Base-by-base conservation (phyloP, 2,797 vertebrate species). In the Gambelia wislizenii region DNA sequence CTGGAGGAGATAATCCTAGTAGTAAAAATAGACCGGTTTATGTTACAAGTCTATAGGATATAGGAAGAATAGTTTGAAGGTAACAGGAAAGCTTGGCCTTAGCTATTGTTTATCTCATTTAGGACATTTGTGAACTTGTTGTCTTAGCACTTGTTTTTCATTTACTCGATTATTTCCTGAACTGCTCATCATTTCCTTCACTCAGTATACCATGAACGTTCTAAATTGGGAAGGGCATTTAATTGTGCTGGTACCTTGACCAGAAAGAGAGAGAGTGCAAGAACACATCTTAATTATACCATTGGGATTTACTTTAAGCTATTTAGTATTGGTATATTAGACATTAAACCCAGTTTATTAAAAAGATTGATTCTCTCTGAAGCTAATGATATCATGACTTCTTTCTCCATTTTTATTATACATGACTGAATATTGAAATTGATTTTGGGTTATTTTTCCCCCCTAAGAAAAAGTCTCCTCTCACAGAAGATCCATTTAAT, bases 401-500 rank as follows among this genome's bases (percentile, higher is more conserved):
- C 20, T 89, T 81, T 82, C 44, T 20, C 49, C n/a, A 64, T 81
- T 44, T 72, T 22, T 18, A 22, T 3, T 87, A 6, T 36, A 39
- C 14, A 54, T 76, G 1, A 88, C 14, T 91, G 92, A 89, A 86
- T 80, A 88, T 88, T 67, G 91, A 75, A 7, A 85, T 88, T 87
- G 25, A 91, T 74, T 49, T 27, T 22, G 81, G 76, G 91, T 69
- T 90, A 92, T 14, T 82, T 89, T 91, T 83, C 9, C 14, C 94
- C 85, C 92, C 89, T 94, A 95, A 99, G 98, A 98, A 97, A 94
- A 98, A 97, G 86, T 96, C 91, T 0, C 27, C 96, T 93, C 97
- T 98, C 84, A 97, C 96, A 39, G 98, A 92, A 80, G 98, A 99
- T 95, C 98, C 98, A 0, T 98, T 99, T 89, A 98, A 97, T 78